Evolutionary conservation across 2,113 vertebrate genomes (phyloP), one percentile per base, ranked within the genome.

Genomic region (Gracilinanus agilis): DNA sequence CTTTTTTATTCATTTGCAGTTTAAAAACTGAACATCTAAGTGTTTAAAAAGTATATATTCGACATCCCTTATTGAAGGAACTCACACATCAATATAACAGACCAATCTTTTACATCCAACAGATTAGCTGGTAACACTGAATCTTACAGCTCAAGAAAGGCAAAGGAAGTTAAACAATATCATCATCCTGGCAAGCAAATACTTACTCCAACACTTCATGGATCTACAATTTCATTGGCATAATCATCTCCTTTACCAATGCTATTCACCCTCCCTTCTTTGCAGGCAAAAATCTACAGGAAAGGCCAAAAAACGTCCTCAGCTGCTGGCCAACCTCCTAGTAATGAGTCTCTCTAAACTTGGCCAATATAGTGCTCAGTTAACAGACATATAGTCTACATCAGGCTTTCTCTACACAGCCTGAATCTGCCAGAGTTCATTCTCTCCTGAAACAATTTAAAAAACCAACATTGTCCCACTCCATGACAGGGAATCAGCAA

Each of bases 1-100:
- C 92, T 94, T 94, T 58, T 93, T 90, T 75, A 90, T n/a, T 91
- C 11, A 53, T 10, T 6, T 96, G 16, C 25, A 90, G 88, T 55
- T 67, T 91, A 91, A 27, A 93, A 16, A 6, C 88, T 44, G 49
- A 92, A 56, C 27, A 88, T 91, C 12, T 56, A 19, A 55, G 92
- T 53, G 23, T 53, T 29, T 83, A 16, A 75, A 83, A 40, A 83
- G 21, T 34, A 83, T 16, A 83, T 8, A 40, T 83, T 83, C 16
- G n/a, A 21, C 61, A 83, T 40, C 5, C 5, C n/a, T 83, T 21
- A 40, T n/a, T 83, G 16, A 83, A 83, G 19, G n/a, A 21, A 83
- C 16, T 83, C n/a, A 83, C 4, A n/a, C 34, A 75, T 83, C 34
- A 83, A 40, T 67, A 5, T 67, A 67, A 40, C 34, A 21, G 16